Evolutionary conservation across 2,888 invertebrate genomes (phyloP).

Genomic region (Lasiommata megera): DNA sequence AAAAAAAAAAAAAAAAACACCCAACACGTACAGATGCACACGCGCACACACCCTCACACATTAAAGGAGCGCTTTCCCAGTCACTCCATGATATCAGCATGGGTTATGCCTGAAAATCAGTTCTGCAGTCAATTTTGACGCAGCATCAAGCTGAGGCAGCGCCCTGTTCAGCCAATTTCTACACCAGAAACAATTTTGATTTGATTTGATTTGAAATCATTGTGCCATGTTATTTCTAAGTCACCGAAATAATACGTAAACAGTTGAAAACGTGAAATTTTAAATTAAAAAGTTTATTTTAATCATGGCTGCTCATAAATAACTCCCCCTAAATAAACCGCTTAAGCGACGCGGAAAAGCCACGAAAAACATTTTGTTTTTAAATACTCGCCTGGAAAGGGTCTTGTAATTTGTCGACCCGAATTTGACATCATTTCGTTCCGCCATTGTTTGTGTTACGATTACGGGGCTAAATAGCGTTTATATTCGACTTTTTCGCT

Average conservation of each 20-base stretch:
- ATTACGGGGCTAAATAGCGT: constrained; percentile 77
- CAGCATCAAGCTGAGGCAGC: no score
- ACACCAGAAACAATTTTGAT: no score
- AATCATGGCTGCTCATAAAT: constrained; percentile 28
- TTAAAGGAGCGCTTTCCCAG: no score
- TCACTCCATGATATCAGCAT: no score
- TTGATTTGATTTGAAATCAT: no score
- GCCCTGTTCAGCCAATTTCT: no score
- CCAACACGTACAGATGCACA: no score
- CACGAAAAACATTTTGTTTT: constrained; percentile 54
- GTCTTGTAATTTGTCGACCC: constrained; percentile 76
- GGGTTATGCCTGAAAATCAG: no score
- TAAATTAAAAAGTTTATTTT: constrained; percentile 27
- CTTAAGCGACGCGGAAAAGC: constrained; percentile 32
- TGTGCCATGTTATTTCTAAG: not conserved
- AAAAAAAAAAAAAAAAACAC: no score
- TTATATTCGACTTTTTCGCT: constrained; percentile 71
- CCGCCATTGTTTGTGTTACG: constrained; percentile 75
- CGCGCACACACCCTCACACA: no score
- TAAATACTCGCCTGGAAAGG: constrained; percentile 63
- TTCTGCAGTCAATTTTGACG: no score
- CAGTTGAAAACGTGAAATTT: constrained; percentile 8
- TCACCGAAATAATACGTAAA: not conserved
- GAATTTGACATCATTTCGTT: constrained; percentile 75
- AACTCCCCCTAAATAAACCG: constrained; percentile 32